Evolutionary conservation across 1,140 invertebrate species (phyloP).

Genomic region (Calliphora vicina): DNA sequence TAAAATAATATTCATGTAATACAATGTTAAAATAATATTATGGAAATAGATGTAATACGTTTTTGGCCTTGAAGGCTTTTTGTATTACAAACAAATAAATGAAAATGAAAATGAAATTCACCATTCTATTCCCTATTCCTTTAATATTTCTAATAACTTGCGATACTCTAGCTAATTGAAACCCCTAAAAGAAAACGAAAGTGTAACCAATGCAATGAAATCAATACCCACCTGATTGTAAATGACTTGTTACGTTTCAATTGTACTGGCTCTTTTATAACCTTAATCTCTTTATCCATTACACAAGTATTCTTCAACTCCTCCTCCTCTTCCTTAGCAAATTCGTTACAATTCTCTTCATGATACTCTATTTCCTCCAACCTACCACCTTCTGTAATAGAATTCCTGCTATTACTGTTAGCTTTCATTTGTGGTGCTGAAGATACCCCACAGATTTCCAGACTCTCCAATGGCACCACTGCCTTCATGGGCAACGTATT

Average conservation of each 20-base stretch:
- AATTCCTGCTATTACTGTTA: not conserved
- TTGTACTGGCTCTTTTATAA: constrained; percentile 35
- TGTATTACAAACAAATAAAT: too few species aligned
- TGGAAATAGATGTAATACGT: too few species aligned
- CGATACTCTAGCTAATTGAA: not conserved
- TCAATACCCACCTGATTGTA: constrained; percentile 37
- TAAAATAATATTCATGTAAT: too few species aligned
- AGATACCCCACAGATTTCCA: not conserved
- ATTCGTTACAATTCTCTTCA: not conserved
- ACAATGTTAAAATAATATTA: too few species aligned
- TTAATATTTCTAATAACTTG: not conserved
- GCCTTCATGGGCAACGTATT: constrained; percentile 32
- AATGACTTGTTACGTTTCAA: constrained; percentile 37
- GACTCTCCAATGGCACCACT: constrained; percentile 18
- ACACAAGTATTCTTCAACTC: not conserved
- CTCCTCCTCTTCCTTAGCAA: not conserved
- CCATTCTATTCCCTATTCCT: too few species aligned
- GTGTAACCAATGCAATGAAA: not conserved
- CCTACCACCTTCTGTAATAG: not conserved
- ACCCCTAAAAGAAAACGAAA: not conserved
- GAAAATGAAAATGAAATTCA: too few species aligned
- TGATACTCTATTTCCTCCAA: not conserved
- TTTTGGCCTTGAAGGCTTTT: too few species aligned
- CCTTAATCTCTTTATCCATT: constrained; percentile 36
- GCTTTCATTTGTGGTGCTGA: not conserved